Base-by-base conservation (phyloP, 2,113 vertebrate species). In the Zapus hudsonius region DNA sequence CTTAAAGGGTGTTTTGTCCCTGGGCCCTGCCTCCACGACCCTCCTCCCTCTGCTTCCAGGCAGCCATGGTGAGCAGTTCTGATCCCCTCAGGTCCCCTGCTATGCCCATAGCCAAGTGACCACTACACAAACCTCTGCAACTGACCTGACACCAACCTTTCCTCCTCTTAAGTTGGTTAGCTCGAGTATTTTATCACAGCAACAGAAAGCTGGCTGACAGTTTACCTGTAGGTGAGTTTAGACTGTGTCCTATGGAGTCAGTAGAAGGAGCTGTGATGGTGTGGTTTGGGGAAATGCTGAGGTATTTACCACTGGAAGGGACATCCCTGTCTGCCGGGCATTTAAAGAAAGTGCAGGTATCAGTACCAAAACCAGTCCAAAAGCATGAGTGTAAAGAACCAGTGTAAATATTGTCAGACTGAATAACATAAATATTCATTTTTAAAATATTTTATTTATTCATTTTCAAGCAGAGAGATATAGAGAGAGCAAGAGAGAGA, bases 401-500 rank as follows among this genome's bases (percentile, higher is more conserved):
- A 38, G 10, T 59, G 12, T 59, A 57, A 89, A 55, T 80, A 55
- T 27, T 1, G 4, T 29, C 7, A 66, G 57, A 40, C 61, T 33
- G 33, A 63, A 84, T 42, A 82, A 52, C 74, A 93, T 59, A 87
- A 47, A n/a, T 69, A 67, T 20, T 87, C n/a, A 61, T 89, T 27
- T 20, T 52, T 52, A 52, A 52, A 52, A 52, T 15, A 8, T 52
- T 52, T 52, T 52, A 52, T 52, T 52, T 52, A 52, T 52, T 52
- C 16, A 15, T 52, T n/a, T n/a, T n/a, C n/a, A n/a, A n/a, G n/a
- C n/a, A n/a, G n/a, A n/a, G n/a, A n/a, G n/a, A n/a, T n/a, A n/a
- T n/a, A n/a, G n/a, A n/a, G n/a, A n/a, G n/a, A n/a, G n/a, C n/a
- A n/a, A n/a, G n/a, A n/a, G n/a, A n/a, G n/a, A n/a, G n/a, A n/a